Base-by-base conservation (phyloP, 2,888 invertebrate genomes). In the Cremastinae sp. region DNA sequence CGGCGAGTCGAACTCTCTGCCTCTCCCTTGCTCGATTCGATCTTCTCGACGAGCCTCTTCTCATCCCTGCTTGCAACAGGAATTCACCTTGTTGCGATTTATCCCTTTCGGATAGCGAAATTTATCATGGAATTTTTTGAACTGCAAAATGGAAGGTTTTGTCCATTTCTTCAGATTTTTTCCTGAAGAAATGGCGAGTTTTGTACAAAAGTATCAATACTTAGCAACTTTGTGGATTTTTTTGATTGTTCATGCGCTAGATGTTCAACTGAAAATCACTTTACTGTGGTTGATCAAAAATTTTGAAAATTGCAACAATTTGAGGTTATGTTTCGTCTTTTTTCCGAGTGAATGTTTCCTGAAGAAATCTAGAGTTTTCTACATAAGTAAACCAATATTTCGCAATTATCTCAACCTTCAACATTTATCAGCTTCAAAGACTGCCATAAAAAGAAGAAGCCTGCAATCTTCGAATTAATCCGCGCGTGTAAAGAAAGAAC, bases 1-100 rank as follows among this genome's bases (percentile, higher is more conserved):
- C 84, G 83, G 83, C 85, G 79, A 83, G 87, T 85, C 81, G 80
- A 81, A 85, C 83, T 83, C 35, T 80, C 80, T 81, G 80, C 73
- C 78, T 75, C 78, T 69, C 78, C 49, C 65, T 51, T 65, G 62
- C 71, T 53, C 73, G 61, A 66, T 68, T 69, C 78, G 58, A 62
- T 69, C 73, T 72, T 69, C 14, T 53, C 64, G 59, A 62, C 49
- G 49, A 70, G 45, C 43, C 51, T 59, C 53, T 43, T 73, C 39
- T 61, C 66, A 8, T 72, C 65, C 56, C 35, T 47, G 56, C 22
- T n/a, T 37, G 12, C 68, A 35, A 8, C 56, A 69, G 49, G 49
- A n/a, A 64, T 69, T 43, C 41, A 12, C 12, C 35, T 16, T 47
- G 28, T 43, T 20, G 28, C 22, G 14, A 9, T 43, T 28, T 16